Evolutionary conservation across 37 sponge, comb jelly and placozoan species (phyloP).

Genomic region (Chondrosia reniformis): DNA sequence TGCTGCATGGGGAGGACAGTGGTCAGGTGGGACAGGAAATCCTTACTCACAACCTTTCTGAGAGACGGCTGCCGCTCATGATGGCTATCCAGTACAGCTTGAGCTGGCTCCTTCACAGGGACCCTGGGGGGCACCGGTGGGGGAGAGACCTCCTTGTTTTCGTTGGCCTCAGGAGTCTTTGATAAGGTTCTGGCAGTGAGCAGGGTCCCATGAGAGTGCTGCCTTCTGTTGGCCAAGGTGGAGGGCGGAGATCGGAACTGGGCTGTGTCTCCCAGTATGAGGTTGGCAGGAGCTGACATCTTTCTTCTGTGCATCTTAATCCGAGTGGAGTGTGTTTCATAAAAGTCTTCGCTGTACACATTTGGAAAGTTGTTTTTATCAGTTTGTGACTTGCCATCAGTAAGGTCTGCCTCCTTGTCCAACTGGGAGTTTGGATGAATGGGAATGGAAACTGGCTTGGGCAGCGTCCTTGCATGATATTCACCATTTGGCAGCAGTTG

Average conservation of each 20-base stretch:
- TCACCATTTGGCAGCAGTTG: not conserved
- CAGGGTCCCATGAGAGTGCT: not conserved
- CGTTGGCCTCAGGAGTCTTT: not conserved
- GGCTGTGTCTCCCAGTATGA: not conserved
- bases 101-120: too few relatives aligned
- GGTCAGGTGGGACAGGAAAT: constrained; percentile 12
- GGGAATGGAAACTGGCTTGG: not conserved
- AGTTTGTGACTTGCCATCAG: too few relatives aligned
- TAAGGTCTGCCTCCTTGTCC: not conserved
- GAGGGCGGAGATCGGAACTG: not conserved
- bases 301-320: not conserved
- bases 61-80: not conserved
- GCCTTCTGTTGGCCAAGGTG: not conserved
- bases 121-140: not conserved
- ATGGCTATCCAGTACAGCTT: not conserved
- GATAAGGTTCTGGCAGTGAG: not conserved
- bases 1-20: not conserved
- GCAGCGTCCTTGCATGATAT: not conserved
- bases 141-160: not conserved
- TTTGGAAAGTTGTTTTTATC: not conserved
- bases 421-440: not conserved
- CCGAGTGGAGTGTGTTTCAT: not conserved
- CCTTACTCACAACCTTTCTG: constrained; percentile 3
- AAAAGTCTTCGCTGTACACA: constrained; percentile 15
- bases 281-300: constrained; percentile 13